Percentiles rank a stretch among this genome's conserved stretches.
Conservation (phyloP, 2,113 vertebrate genomes). For the Indicator indicator region DNA sequence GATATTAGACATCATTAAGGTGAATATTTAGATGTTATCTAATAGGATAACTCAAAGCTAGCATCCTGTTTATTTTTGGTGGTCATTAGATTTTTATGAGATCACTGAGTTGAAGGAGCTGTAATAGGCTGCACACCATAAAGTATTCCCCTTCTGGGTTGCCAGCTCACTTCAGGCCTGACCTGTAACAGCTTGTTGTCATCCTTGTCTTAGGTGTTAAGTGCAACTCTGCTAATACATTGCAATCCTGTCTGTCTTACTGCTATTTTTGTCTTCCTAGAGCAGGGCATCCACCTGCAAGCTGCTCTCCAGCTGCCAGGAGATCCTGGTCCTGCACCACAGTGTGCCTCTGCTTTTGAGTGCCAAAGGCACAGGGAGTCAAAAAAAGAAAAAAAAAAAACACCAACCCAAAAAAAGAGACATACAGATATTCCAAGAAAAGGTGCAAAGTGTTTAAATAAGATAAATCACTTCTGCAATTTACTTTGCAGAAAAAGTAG, state of each 20-base stretch:
- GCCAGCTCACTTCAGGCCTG: not conserved
- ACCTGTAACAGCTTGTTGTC: not conserved
- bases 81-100: not conserved
- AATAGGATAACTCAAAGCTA: not conserved
- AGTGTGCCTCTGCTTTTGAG: not conserved
- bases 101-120: not conserved
- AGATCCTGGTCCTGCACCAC: not conserved
- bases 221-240: not conserved
- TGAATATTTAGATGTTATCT: not conserved
- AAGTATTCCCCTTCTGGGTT: not conserved
- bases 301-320: not conserved
- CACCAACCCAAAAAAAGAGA: not conserved
- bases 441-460: not conserved
- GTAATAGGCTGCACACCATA: not conserved
- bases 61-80: not conserved
- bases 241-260: not conserved
- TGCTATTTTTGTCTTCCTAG: conserved; percentile 21
- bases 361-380: not conserved
- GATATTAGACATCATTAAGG: not conserved
- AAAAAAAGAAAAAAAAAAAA: not conserved
- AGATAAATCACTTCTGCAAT: not conserved
- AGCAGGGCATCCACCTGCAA: conserved; percentile 14
- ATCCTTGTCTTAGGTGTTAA: not conserved
- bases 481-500: not conserved
- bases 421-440: not conserved